phyloP scores from a whole-genome alignment of 2,888 invertebrate species.

The Cosmia trapezina region DNA sequence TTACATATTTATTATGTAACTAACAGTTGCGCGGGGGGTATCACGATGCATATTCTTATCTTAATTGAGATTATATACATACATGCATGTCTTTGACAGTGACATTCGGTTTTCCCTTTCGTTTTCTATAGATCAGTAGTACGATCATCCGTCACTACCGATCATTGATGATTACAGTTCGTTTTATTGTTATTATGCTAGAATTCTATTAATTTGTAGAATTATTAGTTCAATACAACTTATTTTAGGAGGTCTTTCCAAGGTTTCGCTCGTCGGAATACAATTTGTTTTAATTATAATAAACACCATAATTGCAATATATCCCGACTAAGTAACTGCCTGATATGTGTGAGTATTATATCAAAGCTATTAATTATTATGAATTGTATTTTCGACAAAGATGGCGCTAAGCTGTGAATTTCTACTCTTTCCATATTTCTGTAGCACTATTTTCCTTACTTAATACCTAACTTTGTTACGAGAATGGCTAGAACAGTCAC shows the following conservation, averaged over 20 bases:
- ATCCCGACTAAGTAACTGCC: not conserved
- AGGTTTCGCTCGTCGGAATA: not conserved
- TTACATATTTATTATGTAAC: constrained; percentile 42
- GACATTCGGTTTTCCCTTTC: constrained; percentile 38
- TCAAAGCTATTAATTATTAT: not conserved
- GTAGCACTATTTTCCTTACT: not conserved
- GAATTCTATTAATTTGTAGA: not conserved
- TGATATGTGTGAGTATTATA: not conserved
- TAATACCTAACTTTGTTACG: not conserved
- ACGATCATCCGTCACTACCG: not conserved
- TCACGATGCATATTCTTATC: constrained; percentile 28
- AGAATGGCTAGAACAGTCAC: not conserved
- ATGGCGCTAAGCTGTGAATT: not conserved
- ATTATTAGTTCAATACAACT: not conserved
- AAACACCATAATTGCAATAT: not conserved
- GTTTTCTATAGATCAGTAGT: not conserved
- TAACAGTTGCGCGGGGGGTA: constrained; percentile 5
- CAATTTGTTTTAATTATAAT: not conserved
- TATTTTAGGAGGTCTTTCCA: constrained; percentile 9
- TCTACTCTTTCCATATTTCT: not conserved
- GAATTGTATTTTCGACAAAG: not conserved
- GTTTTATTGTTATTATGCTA: not conserved
- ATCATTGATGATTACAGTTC: not conserved
- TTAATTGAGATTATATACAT: constrained; percentile 20
- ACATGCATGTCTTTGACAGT: constrained; percentile 32